phyloP scores from a whole-genome alignment of 1,140 invertebrate species.

The Neuroterus valhalla region DNA sequence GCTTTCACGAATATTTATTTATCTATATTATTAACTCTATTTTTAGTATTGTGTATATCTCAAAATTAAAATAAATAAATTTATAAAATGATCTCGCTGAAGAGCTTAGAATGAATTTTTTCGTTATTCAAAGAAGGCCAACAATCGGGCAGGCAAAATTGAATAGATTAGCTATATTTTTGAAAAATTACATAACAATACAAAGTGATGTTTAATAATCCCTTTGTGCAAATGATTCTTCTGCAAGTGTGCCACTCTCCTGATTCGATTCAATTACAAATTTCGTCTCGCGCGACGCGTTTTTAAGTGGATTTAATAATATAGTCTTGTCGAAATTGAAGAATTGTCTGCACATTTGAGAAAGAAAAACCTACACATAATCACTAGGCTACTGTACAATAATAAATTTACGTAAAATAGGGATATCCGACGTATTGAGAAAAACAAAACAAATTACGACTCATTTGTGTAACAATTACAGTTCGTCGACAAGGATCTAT shows the following conservation, averaged over 20 bases:
- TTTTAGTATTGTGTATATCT: background rate
- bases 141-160: conserved; percentile 69
- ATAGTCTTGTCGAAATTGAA: conserved; percentile 41
- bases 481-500: conserved; percentile 52
- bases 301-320: conserved; percentile 30
- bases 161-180: conserved; percentile 71
- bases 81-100: background rate
- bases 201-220: conserved; percentile 61
- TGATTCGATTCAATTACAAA: background rate
- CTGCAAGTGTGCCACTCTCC: conserved; percentile 32
- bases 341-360: conserved; percentile 59
- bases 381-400: conserved; percentile 72
- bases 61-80: conserved; percentile 6
- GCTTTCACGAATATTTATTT: conserved; percentile 31
- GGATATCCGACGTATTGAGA: conserved; percentile 56
- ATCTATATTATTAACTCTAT: background rate
- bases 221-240: conserved; percentile 61
- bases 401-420: conserved; percentile 65
- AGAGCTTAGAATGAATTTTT: conserved; percentile 29
- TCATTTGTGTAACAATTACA: conserved; percentile 63
- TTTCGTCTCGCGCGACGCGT: background rate
- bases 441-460: conserved; percentile 50
- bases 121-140: conserved; percentile 61
- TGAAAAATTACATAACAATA: conserved; percentile 70
- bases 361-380: conserved; percentile 67